These are phyloP conservation scores for Myxocyprinus asiaticus DNA, from an alignment of 2,113 vertebrate species.

Conservation along the genomic window DNA sequence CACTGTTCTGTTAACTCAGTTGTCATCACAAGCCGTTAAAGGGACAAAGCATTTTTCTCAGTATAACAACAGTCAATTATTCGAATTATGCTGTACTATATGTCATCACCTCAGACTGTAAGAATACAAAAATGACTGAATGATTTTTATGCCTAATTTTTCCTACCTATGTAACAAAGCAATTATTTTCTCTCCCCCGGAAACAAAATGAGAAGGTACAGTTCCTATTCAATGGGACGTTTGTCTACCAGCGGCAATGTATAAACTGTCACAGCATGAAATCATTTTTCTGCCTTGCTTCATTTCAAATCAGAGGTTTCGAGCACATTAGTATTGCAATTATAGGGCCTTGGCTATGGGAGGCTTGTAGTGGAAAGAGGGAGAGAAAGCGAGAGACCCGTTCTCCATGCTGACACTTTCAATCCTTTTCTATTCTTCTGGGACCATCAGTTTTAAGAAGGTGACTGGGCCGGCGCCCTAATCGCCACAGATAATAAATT, in stretches of 20 bases:
- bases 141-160: constrained; percentile 30
- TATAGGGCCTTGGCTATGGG: constrained; percentile 76
- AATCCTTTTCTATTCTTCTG: constrained; percentile 64
- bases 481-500: constrained; percentile 77
- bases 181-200: constrained; percentile 57
- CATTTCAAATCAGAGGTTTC: constrained; percentile 81
- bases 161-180: constrained; percentile 40
- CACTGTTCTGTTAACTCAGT: constrained; percentile 52
- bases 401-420: constrained; percentile 72
- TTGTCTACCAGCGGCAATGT: constrained; percentile 77
- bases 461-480: constrained; percentile 64
- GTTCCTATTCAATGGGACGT: constrained; percentile 72
- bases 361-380: constrained; percentile 56
- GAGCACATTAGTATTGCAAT: constrained; percentile 82
- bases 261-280: constrained; percentile 87
- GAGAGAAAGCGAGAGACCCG: constrained; percentile 57
- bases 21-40: constrained; percentile 55
- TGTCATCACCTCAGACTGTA: not conserved
- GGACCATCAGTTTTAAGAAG: constrained; percentile 55
- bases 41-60: constrained; percentile 39
- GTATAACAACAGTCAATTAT: constrained; percentile 36
- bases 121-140: not conserved
- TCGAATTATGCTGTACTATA: constrained; percentile 21
- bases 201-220: constrained; percentile 66
- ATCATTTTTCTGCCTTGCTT: constrained; percentile 79